Evolutionary conservation across 2,888 invertebrate species (phyloP), one percentile per base, ranked within the genome.

Genomic region (Caenorhabditis imperialis): DNA sequence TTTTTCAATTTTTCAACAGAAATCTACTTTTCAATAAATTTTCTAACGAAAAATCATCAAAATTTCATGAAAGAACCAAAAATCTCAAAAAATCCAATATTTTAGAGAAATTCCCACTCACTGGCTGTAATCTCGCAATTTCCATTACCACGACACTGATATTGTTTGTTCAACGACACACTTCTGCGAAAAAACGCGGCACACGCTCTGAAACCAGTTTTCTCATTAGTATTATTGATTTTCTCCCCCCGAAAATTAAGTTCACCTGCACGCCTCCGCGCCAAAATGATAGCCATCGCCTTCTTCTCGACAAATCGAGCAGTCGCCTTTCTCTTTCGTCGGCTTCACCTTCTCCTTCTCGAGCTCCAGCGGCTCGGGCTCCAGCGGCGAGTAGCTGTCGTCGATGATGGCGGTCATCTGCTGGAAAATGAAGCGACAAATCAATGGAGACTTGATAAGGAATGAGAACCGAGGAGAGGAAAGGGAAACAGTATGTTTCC

Each of bases 241-340:
- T n/a, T n/a, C n/a, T n/a, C n/a, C n/a, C n/a, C n/a, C n/a, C 4
- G 10, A 4, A 20, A 48, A 30, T 18, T 30, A 2, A 16, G 25
- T 42, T 22, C 30, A 73, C 72, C 72, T 65, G 67, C 74, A 74
- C 1, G 74, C 67, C 51, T 74, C 67, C 18, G 67, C 67, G 18
- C 74, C 74, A 54, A 74, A 74, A 53, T 74, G 74, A 40, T 38
- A 74, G 1, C 74, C 74, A 16, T 67, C 67, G 12, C 74, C 67
- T 20, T 54, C 51, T 35, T 74, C 74, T 27, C 23, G n/a, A 25
- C 74, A 74, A 12, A 74, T 45, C 7, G 73, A 48, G 23, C 73
- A 73, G 20, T n/a, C 53, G 1, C 55, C 23, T 8, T 62, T 58
- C 14, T 58, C 47, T 16, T 45, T 50, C 18, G 42, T 7, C 14